Percentiles rank a stretch among this genome's conserved stretches.
Evolutionary conservation across 2,888 invertebrate species (phyloP).

Genomic region (Homarus gammarus): DNA sequence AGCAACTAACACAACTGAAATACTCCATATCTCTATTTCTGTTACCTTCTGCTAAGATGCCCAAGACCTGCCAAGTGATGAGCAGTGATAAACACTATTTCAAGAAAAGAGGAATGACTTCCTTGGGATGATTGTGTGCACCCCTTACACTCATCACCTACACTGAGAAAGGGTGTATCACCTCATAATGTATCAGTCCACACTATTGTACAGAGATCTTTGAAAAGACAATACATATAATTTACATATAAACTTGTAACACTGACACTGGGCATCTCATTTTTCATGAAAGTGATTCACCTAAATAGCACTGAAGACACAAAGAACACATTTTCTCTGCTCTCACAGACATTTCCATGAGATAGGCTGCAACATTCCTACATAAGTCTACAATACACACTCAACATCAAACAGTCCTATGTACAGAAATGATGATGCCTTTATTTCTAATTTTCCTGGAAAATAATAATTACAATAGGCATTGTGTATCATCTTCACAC

Average conservation of each 20-base stretch:
- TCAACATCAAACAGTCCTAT: slow-evolving; percentile 65
- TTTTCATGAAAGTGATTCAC: slow-evolving; percentile 40
- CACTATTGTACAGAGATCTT: slow-evolving; percentile 47
- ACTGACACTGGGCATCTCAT: slow-evolving; percentile 44
- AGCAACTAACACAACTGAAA: background rate
- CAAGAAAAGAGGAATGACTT: slow-evolving; percentile 1
- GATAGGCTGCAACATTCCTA: slow-evolving; percentile 57
- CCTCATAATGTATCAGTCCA: background rate
- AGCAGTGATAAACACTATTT: slow-evolving; percentile 1
- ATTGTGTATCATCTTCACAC: slow-evolving; percentile 19
- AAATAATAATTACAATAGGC: slow-evolving; percentile 57
- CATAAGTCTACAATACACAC: slow-evolving; percentile 50
- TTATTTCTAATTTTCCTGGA: slow-evolving; percentile 31
- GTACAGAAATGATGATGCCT: slow-evolving; percentile 60
- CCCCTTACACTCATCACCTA: slow-evolving; percentile 1
- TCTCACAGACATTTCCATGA: slow-evolving; percentile 43
- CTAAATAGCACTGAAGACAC: slow-evolving; percentile 47
- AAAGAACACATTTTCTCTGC: slow-evolving; percentile 36
- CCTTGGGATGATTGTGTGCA: background rate
- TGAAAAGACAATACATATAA: slow-evolving; percentile 47
- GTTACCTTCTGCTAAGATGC: slow-evolving; percentile 11
- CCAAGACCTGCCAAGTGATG: slow-evolving; percentile 19
- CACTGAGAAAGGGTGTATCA: background rate
- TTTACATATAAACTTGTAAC: slow-evolving; percentile 63
- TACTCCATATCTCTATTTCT: slow-evolving; percentile 9